Conservation (phyloP, 2,888 invertebrate genomes). For the Mythimna albipuncta region DNA sequence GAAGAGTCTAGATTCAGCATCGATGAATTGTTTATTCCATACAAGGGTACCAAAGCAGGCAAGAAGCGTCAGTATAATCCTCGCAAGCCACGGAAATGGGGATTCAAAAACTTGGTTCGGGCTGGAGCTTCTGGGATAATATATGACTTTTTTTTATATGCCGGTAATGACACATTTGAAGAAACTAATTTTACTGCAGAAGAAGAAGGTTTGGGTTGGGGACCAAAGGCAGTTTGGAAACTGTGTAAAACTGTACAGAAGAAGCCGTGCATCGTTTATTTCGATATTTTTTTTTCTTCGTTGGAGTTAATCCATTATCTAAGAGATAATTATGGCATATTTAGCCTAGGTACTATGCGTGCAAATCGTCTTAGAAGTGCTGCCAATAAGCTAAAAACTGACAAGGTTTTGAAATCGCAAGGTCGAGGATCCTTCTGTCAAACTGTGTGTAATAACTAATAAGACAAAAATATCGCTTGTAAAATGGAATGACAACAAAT, state of each 20-base stretch:
- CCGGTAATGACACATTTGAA: conserved; percentile 15
- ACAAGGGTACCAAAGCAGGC: too few relatives aligned
- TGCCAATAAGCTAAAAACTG: too few relatives aligned
- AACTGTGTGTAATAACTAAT: not conserved
- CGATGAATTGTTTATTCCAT: too few relatives aligned
- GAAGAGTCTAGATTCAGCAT: too few relatives aligned
- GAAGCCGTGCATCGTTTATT: conserved; percentile 36
- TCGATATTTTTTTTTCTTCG: conserved; percentile 33
- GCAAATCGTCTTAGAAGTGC: too few relatives aligned
- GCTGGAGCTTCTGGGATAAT: too few relatives aligned
- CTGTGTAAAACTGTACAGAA: conserved; percentile 39
- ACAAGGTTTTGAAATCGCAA: conserved; percentile 3
- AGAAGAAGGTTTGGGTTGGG: conserved; percentile 26
- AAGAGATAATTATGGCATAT: conserved; percentile 8
- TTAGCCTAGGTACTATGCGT: too few relatives aligned
- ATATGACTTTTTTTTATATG: conserved; percentile 6
- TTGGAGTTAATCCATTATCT: conserved; percentile 24
- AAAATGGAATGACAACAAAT: conserved; percentile 10
- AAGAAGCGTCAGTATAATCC: too few relatives aligned
- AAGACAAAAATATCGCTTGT: conserved; percentile 5
- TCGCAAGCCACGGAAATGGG: too few relatives aligned
- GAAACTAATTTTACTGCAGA: conserved; percentile 9
- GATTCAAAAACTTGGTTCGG: too few relatives aligned
- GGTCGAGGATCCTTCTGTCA: conserved; percentile 2
- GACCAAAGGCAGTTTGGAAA: conserved; percentile 33